A percentile compares a stretch with the other conserved stretches of the same genome.
Conservation (phyloP, 2,888 invertebrate species). For the Lysandra bellargus region DNA sequence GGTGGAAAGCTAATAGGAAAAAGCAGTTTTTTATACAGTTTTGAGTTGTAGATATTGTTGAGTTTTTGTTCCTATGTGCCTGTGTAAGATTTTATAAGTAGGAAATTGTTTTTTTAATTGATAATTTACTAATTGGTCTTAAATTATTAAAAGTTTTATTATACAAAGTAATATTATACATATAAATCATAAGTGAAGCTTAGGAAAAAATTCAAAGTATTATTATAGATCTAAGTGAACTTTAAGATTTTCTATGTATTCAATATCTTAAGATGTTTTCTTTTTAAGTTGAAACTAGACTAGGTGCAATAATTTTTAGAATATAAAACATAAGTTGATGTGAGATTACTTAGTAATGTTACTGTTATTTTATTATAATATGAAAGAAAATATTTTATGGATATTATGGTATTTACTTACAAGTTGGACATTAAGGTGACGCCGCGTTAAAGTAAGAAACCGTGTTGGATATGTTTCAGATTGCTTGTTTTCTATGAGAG, state of each 20-base stretch:
- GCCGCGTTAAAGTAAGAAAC: too few species aligned
- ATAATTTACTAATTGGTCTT: not conserved
- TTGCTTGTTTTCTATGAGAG: too few species aligned
- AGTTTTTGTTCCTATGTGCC: not conserved
- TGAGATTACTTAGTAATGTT: not conserved
- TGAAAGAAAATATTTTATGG: not conserved
- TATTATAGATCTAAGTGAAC: not conserved
- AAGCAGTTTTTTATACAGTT: not conserved
- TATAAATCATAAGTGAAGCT: too few species aligned
- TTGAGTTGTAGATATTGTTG: not conserved
- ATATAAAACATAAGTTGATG: not conserved
- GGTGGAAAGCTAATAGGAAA: not conserved
- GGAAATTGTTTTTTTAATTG: not conserved
- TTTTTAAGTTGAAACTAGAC: not conserved
- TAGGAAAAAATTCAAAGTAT: too few species aligned
- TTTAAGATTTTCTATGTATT: not conserved
- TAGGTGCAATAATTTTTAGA: too few species aligned
- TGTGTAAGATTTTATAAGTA: constrained; percentile 2
- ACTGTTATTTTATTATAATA: not conserved
- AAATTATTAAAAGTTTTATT: too few species aligned
- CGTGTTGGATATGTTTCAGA: too few species aligned
- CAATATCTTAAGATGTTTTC: not conserved
- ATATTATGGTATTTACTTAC: not conserved
- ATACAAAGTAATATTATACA: too few species aligned
- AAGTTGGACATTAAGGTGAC: not conserved